Percentiles rank a stretch among this genome's conserved stretches.
These are phyloP conservation scores for Ciconia boyciana DNA, from an alignment of 2,113 vertebrate species.

Conservation along the genomic window DNA sequence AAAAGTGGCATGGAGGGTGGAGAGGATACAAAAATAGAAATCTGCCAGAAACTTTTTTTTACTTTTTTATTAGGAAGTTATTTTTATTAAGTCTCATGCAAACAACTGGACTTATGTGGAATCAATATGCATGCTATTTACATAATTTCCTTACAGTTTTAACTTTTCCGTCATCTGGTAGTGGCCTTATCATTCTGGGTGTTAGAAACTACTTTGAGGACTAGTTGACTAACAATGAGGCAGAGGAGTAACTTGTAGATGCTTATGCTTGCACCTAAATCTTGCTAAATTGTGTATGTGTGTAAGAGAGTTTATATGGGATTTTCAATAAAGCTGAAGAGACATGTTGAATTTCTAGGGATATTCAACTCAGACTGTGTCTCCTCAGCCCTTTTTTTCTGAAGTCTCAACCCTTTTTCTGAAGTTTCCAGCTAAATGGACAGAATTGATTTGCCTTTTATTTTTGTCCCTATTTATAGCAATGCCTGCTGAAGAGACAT, in stretches of 20 bases:
- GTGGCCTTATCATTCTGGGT: neutral
- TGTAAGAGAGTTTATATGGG: neutral
- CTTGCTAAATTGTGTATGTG: neutral
- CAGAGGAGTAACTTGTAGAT: neutral
- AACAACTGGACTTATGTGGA: neutral
- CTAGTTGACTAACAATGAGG: neutral
- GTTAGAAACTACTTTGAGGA: neutral
- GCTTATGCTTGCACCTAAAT: neutral
- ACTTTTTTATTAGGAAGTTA: neutral
- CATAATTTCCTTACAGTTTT: neutral
- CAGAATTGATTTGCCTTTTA: neutral
- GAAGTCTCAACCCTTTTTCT: neutral
- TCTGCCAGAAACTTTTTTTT: neutral
- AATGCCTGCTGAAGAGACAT: neutral
- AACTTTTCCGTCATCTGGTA: neutral
- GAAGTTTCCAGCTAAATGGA: neutral
- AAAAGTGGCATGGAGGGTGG: neutral
- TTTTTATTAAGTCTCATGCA: neutral
- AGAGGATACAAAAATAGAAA: neutral
- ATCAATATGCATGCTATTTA: neutral
- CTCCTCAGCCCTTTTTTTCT: neutral
- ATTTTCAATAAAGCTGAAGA: neutral
- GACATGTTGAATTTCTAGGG: neutral
- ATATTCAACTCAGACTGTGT: neutral
- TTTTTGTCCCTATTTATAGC: neutral